phyloP scores from a whole-genome alignment of 1,140 invertebrate genomes.

The Drosophila subpulchrella region DNA sequence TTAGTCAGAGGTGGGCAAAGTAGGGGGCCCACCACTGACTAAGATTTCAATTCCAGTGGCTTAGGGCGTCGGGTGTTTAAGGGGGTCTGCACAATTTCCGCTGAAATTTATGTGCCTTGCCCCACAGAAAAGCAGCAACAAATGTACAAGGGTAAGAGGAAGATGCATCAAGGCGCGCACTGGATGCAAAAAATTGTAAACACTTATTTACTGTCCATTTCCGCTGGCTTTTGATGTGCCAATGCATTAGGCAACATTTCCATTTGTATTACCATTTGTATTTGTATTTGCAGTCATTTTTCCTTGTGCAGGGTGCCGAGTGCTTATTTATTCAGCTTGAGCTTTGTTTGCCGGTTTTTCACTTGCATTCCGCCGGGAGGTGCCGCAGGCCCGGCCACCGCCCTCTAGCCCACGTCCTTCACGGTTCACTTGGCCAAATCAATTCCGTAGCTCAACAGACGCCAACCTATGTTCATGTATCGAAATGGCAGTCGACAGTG shows the following conservation, averaged over 20 bases:
- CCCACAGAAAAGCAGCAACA: conserved; percentile 12
- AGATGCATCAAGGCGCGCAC: conserved; percentile 52
- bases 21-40: neutral
- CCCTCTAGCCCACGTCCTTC: neutral
- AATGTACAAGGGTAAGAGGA: conserved; percentile 18
- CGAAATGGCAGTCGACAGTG: neutral
- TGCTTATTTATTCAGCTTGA: conserved; percentile 66
- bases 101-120: conserved; percentile 64
- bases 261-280: conserved; percentile 56
- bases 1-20: too few species aligned
- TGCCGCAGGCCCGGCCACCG: neutral
- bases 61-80: neutral
- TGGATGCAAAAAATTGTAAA: conserved; percentile 68
- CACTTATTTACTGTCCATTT: conserved; percentile 83
- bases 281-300: conserved; percentile 46
- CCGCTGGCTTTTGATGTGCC: conserved; percentile 68
- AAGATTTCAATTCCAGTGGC: conserved; percentile 22
- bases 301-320: conserved; percentile 29
- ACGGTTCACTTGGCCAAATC: conserved; percentile 13
- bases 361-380: conserved; percentile 32
- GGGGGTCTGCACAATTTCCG: conserved; percentile 61
- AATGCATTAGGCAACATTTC: conserved; percentile 51
- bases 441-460: conserved; percentile 18
- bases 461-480: neutral
- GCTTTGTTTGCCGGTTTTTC: conserved; percentile 39